A percentile compares a stretch with the other conserved stretches of the same genome.
phyloP scores from a whole-genome alignment of 2,888 invertebrate species.

The Celastrina argiolus region DNA sequence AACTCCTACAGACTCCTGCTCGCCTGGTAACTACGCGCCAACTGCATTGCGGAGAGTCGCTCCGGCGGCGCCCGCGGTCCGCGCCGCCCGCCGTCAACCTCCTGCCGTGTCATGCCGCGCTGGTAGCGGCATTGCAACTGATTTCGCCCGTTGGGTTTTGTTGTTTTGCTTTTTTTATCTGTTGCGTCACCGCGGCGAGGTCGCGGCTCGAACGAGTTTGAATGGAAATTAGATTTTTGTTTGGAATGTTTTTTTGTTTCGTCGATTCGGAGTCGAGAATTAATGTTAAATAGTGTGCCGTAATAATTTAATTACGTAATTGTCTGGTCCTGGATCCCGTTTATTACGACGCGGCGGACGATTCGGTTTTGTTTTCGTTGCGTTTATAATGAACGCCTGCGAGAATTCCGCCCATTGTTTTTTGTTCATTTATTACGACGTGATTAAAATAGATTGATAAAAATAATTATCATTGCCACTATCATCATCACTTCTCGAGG shows the following conservation, averaged over 20 bases:
- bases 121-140: slow-evolving; percentile 70
- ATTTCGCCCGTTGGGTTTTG: slow-evolving; percentile 31
- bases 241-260: neutral
- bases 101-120: slow-evolving; percentile 61
- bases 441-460: neutral
- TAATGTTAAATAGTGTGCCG: neutral
- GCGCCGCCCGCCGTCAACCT: slow-evolving; percentile 42
- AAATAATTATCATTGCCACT: neutral
- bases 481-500: neutral
- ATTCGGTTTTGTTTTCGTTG: slow-evolving; percentile 36
- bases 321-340: slow-evolving; percentile 39
- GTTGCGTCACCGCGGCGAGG: slow-evolving; percentile 12
- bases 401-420: slow-evolving; percentile 30
- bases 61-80: slow-evolving; percentile 45
- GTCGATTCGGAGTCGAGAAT: neutral
- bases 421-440: slow-evolving; percentile 1
- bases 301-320: slow-evolving; percentile 9
- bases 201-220: neutral
- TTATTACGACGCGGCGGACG: slow-evolving; percentile 41
- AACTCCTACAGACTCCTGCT: slow-evolving; percentile 70
- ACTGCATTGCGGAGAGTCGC: slow-evolving; percentile 71
- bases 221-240: slow-evolving; percentile 3
- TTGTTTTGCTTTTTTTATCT: slow-evolving; percentile 26
- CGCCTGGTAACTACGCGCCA: slow-evolving; percentile 77
- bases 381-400: slow-evolving; percentile 32